Percentiles rank a stretch among this genome's conserved stretches.
phyloP scores from a whole-genome alignment of 2,888 invertebrate species.

The Formica aserva region DNA sequence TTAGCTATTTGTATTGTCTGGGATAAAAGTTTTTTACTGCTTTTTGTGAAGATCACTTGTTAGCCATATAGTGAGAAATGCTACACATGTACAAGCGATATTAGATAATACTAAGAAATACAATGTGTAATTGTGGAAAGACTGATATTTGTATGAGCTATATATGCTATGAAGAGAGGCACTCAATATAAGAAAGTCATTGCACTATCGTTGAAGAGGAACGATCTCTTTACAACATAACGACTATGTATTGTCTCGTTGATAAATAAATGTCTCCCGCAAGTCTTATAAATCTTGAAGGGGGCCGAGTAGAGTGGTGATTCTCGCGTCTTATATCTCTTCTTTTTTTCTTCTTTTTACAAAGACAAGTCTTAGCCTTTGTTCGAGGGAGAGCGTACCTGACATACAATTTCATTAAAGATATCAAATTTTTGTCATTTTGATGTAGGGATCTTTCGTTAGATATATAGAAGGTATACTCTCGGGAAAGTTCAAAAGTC shows the following conservation, averaged over 20 bases:
- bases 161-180: constrained; percentile 8
- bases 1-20: constrained; percentile 11
- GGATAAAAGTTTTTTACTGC: not conserved
- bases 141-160: constrained; percentile 24
- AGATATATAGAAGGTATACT: constrained; percentile 14
- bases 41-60: constrained; percentile 12
- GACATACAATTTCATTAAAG: constrained; percentile 64
- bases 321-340: not conserved
- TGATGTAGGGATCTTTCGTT: not conserved
- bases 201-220: constrained; percentile 27
- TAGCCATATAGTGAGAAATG: not conserved
- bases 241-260: constrained; percentile 38
- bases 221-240: constrained; percentile 33
- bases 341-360: not conserved
- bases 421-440: constrained; percentile 55
- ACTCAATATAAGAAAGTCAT: constrained; percentile 30
- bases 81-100: not conserved
- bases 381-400: not conserved
- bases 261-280: constrained; percentile 33
- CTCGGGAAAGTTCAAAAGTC: constrained; percentile 29
- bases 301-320: not conserved
- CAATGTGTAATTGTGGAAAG: constrained; percentile 12
- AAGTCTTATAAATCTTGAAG: constrained; percentile 32
- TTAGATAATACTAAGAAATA: not conserved
- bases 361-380: constrained; percentile 9